Percentiles rank a stretch among this genome's conserved stretches.
phyloP scores from a whole-genome alignment of 2,797 vertebrate genomes.

The Sebastes oblongus region DNA sequence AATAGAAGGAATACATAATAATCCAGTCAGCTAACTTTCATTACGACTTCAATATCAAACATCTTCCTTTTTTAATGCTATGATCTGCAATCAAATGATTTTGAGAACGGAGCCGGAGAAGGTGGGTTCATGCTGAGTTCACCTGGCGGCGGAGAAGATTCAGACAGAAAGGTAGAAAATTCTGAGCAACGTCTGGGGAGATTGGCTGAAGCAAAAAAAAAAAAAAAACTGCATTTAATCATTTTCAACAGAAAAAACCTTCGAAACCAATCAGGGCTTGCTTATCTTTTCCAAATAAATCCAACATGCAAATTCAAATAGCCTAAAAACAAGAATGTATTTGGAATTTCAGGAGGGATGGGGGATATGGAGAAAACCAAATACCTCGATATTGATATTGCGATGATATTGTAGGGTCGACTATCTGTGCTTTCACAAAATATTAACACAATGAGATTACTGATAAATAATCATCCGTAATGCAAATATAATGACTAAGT shows the following conservation, averaged over 20 bases:
- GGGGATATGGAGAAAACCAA: no score
- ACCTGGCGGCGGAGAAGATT: slow-evolving; percentile 25
- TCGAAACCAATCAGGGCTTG: background rate
- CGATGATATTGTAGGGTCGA: no score
- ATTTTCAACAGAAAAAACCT: background rate
- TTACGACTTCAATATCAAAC: background rate
- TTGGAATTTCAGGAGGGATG: background rate
- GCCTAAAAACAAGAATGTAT: background rate
- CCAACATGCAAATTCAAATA: background rate
- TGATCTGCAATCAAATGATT: background rate
- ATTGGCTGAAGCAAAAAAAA: background rate
- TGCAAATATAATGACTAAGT: no score
- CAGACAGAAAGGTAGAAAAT: background rate
- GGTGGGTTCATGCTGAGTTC: slow-evolving; percentile 40
- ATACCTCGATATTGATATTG: no score
- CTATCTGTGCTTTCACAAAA: no score
- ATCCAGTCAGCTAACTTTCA: background rate
- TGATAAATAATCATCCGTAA: no score
- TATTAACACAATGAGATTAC: no score
- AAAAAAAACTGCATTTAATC: background rate
- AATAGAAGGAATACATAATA: background rate
- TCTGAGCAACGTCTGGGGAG: background rate
- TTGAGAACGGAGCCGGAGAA: background rate
- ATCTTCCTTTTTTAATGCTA: background rate
- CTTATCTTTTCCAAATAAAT: background rate